Base-by-base conservation (phyloP, 1,140 invertebrate species). In the Holcopasites calliopsidis region DNA sequence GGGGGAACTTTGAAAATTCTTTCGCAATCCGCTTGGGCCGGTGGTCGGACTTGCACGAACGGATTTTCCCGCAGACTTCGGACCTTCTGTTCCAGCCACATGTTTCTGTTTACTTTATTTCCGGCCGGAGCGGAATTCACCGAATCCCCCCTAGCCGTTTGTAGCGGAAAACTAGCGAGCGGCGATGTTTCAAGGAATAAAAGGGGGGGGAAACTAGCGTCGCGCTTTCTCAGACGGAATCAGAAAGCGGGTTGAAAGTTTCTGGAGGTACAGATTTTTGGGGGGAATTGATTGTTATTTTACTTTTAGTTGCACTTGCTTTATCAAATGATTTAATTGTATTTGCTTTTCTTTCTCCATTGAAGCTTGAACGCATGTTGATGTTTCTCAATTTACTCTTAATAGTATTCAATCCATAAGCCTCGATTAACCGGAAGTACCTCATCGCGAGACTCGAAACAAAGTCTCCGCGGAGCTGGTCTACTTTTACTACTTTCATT, bases 1-100 rank as follows among this genome's bases (percentile, higher is more conserved):
- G n/a, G n/a, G 31, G 35, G 33, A 60, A 79, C 23, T 76, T 79
- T 31, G 21, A 64, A 76, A 71, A 79, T 66, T 66, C 52, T 23
- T 1, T 10, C 5, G 26, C 49, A 49, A 18, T 26, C n/a, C 26
- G 47, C 1, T 38, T 16, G 0, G 21, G 8, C 21, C 26, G n/a
- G 13, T 26, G 1, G 23, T 26, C 8, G 11, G 11, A 31, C 40
- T 71, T 62, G 35, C 68, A 71, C n/a, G 7, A 35, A 60, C 31
- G 49, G 66, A 71, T 80, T 80, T 58, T 66, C 38, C 42, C 26
- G 23, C n/a, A 4, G 42, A 47, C 50, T 40, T 68, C 18, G 33
- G 18, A 57, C 47, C 21, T 42, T 54, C 21, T 44, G 26, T 35
- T 31, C 50, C 16, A 13, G 8, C 35, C 58, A 50, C 64, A 58